Evolutionary conservation across 2,888 invertebrate genomes (phyloP).

Genomic region (Aleiodes leptofemur): DNA sequence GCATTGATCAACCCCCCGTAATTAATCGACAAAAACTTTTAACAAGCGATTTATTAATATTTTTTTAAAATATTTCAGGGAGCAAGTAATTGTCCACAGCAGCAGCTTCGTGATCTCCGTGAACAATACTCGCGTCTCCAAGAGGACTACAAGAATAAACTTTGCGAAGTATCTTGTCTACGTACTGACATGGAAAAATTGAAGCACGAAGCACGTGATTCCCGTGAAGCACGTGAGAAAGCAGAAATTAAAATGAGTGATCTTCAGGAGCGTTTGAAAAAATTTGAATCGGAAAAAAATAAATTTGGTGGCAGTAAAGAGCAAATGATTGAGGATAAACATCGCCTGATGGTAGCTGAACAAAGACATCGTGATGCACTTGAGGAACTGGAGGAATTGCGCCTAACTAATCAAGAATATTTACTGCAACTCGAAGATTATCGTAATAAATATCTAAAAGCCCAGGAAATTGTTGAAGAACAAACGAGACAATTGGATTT

Average conservation of each 20-base stretch:
- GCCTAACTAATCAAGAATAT: constrained; percentile 80
- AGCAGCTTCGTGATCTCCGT: constrained; percentile 78
- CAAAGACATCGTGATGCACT: constrained; percentile 78
- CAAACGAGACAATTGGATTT: constrained; percentile 82
- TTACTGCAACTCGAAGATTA: constrained; percentile 83
- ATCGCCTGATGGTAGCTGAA: constrained; percentile 77
- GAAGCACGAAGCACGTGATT: constrained; percentile 74
- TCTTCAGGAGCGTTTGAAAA: constrained; percentile 77
- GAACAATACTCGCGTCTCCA: constrained; percentile 81
- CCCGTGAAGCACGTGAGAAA: constrained; percentile 76
- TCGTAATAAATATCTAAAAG: constrained; percentile 80
- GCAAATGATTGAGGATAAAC: constrained; percentile 80
- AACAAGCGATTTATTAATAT: not conserved
- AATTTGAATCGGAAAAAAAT: constrained; percentile 72
- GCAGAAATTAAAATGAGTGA: constrained; percentile 80
- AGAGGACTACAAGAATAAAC: constrained; percentile 82
- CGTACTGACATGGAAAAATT: constrained; percentile 77
- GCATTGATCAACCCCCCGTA: constrained; percentile 65
- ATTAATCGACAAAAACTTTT: constrained; percentile 32
- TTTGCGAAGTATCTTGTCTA: constrained; percentile 80
- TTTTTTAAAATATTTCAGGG: constrained; percentile 58
- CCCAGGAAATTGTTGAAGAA: constrained; percentile 84
- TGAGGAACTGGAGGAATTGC: constrained; percentile 80
- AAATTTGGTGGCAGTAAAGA: constrained; percentile 78
- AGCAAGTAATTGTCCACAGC: constrained; percentile 73